Conservation (phyloP, 1,140 invertebrate species). For the Riptortus pedestris region DNA sequence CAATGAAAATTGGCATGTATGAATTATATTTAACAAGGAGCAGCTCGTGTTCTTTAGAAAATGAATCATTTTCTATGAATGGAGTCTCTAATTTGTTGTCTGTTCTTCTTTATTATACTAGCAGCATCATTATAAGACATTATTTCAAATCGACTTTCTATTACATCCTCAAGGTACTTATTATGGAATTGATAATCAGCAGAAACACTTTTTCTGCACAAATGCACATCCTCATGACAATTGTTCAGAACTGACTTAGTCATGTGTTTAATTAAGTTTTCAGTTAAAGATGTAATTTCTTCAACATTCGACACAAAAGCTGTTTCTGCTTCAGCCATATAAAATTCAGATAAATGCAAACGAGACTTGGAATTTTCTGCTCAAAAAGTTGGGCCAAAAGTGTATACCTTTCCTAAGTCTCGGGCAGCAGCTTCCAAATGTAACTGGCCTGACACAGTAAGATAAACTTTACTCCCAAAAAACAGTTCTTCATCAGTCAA, state of each 20-base stretch:
- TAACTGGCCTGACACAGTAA: slow-evolving; percentile 91
- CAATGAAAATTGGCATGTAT: slow-evolving; percentile 72
- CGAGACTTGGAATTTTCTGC: slow-evolving; percentile 85
- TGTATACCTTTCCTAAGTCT: slow-evolving; percentile 74
- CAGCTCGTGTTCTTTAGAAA: slow-evolving; percentile 83
- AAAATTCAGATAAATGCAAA: slow-evolving; percentile 89
- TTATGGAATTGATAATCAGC: not conserved
- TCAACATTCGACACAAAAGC: slow-evolving; percentile 67
- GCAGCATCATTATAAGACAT: slow-evolving; percentile 71
- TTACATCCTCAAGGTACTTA: slow-evolving; percentile 27
- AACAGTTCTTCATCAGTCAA: slow-evolving; percentile 49
- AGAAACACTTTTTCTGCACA: slow-evolving; percentile 39
- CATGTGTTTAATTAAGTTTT: slow-evolving; percentile 60
- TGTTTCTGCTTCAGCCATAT: slow-evolving; percentile 92
- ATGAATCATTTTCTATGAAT: slow-evolving; percentile 43
- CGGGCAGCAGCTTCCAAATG: slow-evolving; percentile 80
- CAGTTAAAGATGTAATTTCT: slow-evolving; percentile 54
- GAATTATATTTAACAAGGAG: slow-evolving; percentile 65
- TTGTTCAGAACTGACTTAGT: slow-evolving; percentile 48
- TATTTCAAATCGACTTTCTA: slow-evolving; percentile 53
- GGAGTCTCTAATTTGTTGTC: slow-evolving; percentile 39
- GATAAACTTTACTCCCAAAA: slow-evolving; percentile 66
- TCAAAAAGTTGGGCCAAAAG: slow-evolving; percentile 82
- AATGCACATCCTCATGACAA: slow-evolving; percentile 49
- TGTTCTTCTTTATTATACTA: slow-evolving; percentile 50